A percentile compares a stretch with the other conserved stretches of the same genome.
These are phyloP conservation scores for Taeniopygia guttata DNA, from an alignment of 2,797 vertebrate species.

Conservation along the genomic window DNA sequence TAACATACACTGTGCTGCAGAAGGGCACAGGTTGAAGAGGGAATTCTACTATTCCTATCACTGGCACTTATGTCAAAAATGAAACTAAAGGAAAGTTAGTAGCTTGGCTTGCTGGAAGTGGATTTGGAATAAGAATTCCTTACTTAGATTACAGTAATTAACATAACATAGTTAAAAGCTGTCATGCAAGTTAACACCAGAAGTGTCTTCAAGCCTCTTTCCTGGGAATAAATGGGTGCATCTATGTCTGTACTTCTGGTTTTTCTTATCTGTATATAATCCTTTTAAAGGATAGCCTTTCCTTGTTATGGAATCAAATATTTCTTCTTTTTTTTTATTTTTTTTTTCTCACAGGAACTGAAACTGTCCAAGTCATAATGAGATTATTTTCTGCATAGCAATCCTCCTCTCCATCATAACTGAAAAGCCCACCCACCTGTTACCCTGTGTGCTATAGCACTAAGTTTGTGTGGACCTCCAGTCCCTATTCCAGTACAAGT, in stretches of 20 bases:
- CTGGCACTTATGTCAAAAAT: neutral
- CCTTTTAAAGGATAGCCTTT: neutral
- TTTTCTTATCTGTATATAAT: neutral
- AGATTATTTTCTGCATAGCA: neutral
- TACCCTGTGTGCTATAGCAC: neutral
- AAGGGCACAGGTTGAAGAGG: neutral
- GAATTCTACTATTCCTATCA: neutral
- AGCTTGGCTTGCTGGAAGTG: neutral
- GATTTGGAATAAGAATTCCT: neutral
- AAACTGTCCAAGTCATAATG: rapidly evolving
- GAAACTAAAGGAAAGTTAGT: neutral
- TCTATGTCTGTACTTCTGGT: neutral
- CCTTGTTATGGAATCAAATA: neutral
- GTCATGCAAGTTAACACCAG: rapidly evolving
- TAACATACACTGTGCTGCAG: neutral
- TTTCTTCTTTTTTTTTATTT: neutral
- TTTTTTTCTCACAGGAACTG: neutral
- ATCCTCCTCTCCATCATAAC: neutral
- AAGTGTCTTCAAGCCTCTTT: neutral
- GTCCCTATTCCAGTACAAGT: neutral
- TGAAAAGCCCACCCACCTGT: neutral
- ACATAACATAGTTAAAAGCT: neutral
- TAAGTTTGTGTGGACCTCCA: neutral
- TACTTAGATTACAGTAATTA: neutral
- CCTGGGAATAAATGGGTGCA: neutral